Evolutionary conservation across 2,797 vertebrate genomes (phyloP).

Genomic region (Odontamblyopus rebecca): DNA sequence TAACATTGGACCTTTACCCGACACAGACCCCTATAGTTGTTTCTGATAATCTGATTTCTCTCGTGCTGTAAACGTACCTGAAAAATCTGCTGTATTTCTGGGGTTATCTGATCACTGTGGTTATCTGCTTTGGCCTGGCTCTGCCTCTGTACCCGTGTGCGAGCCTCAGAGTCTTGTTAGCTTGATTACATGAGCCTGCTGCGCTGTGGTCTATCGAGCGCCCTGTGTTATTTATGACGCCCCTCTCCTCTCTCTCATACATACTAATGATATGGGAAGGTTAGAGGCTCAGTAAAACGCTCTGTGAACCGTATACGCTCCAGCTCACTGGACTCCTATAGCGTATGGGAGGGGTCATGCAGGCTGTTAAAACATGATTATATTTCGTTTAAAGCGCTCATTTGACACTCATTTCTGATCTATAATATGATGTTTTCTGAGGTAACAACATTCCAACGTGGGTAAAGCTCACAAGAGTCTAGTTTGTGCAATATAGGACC

Average conservation of each 20-base stretch:
- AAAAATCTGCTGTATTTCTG: too few species aligned
- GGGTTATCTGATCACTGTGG: too few species aligned
- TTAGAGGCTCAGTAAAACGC: constrained; percentile 27
- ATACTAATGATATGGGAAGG: constrained; percentile 39
- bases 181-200: constrained; percentile 43
- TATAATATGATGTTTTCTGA: too few species aligned
- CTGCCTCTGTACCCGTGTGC: not conserved
- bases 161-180: constrained; percentile 30
- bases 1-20: too few species aligned
- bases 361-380: constrained; percentile 15
- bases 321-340: too few species aligned
- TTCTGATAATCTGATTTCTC: too few species aligned
- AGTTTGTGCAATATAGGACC: too few species aligned
- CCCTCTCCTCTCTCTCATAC: not conserved
- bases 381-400: not conserved
- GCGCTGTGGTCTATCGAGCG: constrained; percentile 40
- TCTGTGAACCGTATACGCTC: constrained; percentile 15
- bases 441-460: too few species aligned
- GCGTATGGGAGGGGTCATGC: constrained; percentile 11
- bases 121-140: not conserved
- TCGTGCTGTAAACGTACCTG: too few species aligned
- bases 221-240: constrained; percentile 55
- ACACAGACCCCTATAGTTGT: too few species aligned
- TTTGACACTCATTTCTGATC: too few species aligned
- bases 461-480: too few species aligned